phyloP scores from a whole-genome alignment of 2,888 invertebrate genomes.

The Achlya flavicornis region DNA sequence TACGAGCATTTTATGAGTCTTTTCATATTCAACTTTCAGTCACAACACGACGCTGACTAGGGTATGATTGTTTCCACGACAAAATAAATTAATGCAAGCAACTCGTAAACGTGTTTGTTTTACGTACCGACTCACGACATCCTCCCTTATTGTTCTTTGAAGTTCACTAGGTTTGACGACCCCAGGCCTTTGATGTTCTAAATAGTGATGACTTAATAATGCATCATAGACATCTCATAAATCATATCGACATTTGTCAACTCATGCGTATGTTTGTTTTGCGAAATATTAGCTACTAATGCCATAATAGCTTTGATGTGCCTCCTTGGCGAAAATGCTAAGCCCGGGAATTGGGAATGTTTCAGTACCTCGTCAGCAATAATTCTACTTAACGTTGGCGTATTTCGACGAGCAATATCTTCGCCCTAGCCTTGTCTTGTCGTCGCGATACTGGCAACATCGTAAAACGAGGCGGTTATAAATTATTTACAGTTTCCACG shows the following conservation, averaged over 20 bases:
- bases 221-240: constrained; percentile 53
- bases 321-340: constrained; percentile 52
- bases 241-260: constrained; percentile 57
- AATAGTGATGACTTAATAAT: constrained; percentile 51
- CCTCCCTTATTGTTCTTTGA: constrained; percentile 72
- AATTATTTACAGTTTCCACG: constrained; percentile 79
- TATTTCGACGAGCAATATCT: constrained; percentile 59
- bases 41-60: constrained; percentile 49
- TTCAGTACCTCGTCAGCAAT: constrained; percentile 61
- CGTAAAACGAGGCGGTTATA: constrained; percentile 72
- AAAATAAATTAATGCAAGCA: constrained; percentile 74
- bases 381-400: constrained; percentile 58
- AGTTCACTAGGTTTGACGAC: constrained; percentile 56
- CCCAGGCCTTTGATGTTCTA: constrained; percentile 67
- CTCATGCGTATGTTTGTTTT: constrained; percentile 51
- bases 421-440: constrained; percentile 58
- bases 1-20: constrained; percentile 77
- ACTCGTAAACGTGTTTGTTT: constrained; percentile 71
- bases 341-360: constrained; percentile 42
- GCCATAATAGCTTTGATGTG: constrained; percentile 61
- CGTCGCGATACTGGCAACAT: constrained; percentile 63
- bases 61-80: constrained; percentile 73
- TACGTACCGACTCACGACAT: constrained; percentile 57
- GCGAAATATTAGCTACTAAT: constrained; percentile 52
- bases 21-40: constrained; percentile 78